Base-by-base conservation (phyloP, 2,888 invertebrate genomes). In the Ochropacha duplaris region DNA sequence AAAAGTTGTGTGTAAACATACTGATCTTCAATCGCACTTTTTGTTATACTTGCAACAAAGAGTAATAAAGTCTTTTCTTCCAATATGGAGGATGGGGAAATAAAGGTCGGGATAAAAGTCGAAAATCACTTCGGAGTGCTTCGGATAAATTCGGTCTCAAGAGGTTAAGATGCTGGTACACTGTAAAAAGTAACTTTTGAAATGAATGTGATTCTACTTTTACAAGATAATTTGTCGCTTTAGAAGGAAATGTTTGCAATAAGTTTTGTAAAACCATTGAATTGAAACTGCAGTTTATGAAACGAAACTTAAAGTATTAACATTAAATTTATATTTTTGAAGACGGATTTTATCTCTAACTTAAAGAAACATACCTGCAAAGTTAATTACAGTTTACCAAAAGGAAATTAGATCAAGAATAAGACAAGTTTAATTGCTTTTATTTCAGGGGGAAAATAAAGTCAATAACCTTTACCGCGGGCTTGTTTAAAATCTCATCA, bases 61-160 rank as follows among this genome's bases (percentile, higher is more conserved):
- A 66, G 71, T 70, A 78, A 75, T 76, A 74, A 75, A 74, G 66
- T 65, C 57, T 61, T 65, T 64, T 64, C 57, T 65, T 74, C 65
- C 74, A 77, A 80, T 78, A 75, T 70, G 69, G 62, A 64, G 64
- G 52, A 64, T 59, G 52, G 57, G 57, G 64, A 69, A 68, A 66
- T 66, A 69, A 74, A 79, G 74, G 68, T 76, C 58, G 61, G 72
- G 75, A 71, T 71, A 79, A 78, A 65, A 78, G 71, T 77, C 66
- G 74, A 80, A 77, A 78, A 79, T 81, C 78, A 75, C 80, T 70
- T 76, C 72, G 75, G 57, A 57, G 68, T 68, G 61, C 68, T 72
- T 68, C 66, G 69, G 62, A 67, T 72, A 65, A 72, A 59, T 61
- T 58, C 68, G 69, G 71, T 69, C 74, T 69, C 76, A 57, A 54